Evolutionary conservation across 2,797 vertebrate species (phyloP).

Genomic region (Menidia menidia): DNA sequence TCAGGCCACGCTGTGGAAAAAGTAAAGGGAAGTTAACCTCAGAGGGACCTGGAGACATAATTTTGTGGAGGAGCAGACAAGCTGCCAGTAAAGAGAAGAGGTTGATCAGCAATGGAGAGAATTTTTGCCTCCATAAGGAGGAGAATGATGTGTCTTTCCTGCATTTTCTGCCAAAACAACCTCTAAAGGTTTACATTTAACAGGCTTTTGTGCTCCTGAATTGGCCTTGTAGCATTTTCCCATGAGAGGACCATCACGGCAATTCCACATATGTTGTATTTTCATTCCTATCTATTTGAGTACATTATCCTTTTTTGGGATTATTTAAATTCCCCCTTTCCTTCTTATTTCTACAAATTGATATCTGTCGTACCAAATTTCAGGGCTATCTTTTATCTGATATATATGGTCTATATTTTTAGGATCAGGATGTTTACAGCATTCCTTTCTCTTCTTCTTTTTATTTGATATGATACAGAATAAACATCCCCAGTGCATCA

Average conservation of each 20-base stretch:
- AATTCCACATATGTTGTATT: too few species aligned
- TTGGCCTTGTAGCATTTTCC: slow-evolving; percentile 45
- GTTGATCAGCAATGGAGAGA: slow-evolving; percentile 46
- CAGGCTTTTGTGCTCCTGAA: slow-evolving; percentile 47
- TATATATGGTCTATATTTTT: slow-evolving; percentile 17
- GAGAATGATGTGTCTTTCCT: slow-evolving; percentile 61
- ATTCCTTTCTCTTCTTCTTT: slow-evolving; percentile 25
- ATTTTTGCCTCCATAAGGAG: slow-evolving; percentile 61
- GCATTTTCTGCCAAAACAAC: slow-evolving; percentile 54
- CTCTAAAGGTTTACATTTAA: slow-evolving; percentile 59
- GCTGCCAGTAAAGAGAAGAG: slow-evolving; percentile 41
- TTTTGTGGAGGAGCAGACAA: slow-evolving; percentile 56
- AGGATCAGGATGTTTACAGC: slow-evolving; percentile 32
- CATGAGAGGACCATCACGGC: too few species aligned
- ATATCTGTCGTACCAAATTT: slow-evolving; percentile 3
- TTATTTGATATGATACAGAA: slow-evolving; percentile 40
- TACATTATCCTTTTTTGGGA: slow-evolving; percentile 6
- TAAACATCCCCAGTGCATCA: slow-evolving; percentile 52
- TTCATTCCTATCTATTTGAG: too few species aligned
- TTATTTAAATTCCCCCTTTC: not conserved
- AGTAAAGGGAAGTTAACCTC: slow-evolving; percentile 83
- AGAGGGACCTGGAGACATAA: slow-evolving; percentile 60
- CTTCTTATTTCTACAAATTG: slow-evolving; percentile 4
- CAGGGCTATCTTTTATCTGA: too few species aligned
- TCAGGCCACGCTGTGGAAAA: slow-evolving; percentile 74